Base-by-base conservation (phyloP, 2,888 invertebrate species). In the Agrochola macilenta region DNA sequence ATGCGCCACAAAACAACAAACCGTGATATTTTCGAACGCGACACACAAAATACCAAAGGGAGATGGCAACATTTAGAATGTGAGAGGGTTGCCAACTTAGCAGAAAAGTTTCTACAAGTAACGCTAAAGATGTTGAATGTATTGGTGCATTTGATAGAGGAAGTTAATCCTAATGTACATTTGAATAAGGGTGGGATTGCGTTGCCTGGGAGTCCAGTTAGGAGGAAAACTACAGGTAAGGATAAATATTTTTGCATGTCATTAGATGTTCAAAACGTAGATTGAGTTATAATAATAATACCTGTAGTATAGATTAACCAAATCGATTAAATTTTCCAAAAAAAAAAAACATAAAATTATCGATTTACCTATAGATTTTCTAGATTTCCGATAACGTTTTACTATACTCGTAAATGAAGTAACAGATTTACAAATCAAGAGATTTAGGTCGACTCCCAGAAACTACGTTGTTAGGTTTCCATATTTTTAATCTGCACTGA, bases 111-210 rank as follows among this genome's bases (percentile, higher is more conserved):
- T 75, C 93, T 98, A 17, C 97, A 96, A 79, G 98, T 98, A 73
- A 97, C 98, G 0, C 91, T 98, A 65, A 98, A 98, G 89, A 94
- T 98, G 89, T 93, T 98, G 77, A 98, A 98, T 91, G 97, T 98
- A 43, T 97, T 98, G 89, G 97, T 97, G 74, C 98, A 98, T 92
- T 97, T 98, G 85, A 97, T 98, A 82, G 98, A 98, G 88, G 98
- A 98, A 91, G 92, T 97, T 68, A 95, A 96, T 77, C 97, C 97
- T 83, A 94, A 95, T 84, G 94, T 96, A 0, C 96, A 96, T 91
- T 81, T 96, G 71, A 95, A 96, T 93, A 96, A 95, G 89, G 89
- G 95, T 60, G 95, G 95, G 1, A 96, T 97, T 89, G 96, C 97
- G 0, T 94, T 97, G 75, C 96, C 98, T 0, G 97, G 98, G 0